A percentile compares a stretch with the other conserved stretches of the same genome.
These are phyloP conservation scores for Aspidiotus rigidus DNA, from an alignment of 2,888 invertebrate genomes.

Conservation along the genomic window DNA sequence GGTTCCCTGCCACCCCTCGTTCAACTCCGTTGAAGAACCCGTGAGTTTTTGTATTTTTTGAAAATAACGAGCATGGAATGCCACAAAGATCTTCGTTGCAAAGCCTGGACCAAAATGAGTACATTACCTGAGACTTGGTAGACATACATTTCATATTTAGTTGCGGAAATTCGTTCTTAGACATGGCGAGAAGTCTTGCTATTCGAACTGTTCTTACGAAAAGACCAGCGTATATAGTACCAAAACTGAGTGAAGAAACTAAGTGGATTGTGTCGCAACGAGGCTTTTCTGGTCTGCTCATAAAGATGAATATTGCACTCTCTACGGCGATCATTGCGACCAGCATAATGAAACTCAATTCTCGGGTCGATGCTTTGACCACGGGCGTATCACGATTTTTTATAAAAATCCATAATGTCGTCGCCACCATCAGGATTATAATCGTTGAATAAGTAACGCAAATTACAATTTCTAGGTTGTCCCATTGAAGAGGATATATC, in stretches of 20 bases:
- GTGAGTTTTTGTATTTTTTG: too few species aligned
- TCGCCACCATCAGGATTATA: conserved; percentile 50
- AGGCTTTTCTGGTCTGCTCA: conserved; percentile 52
- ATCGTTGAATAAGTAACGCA: background rate
- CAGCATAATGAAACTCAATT: conserved; percentile 61
- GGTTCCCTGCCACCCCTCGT: too few species aligned
- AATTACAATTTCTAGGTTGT: background rate
- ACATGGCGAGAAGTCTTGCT: conserved; percentile 61
- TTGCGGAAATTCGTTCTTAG: conserved; percentile 61
- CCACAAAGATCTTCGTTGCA: too few species aligned
- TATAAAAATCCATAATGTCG: conserved; percentile 54
- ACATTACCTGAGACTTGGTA: conserved; percentile 48
- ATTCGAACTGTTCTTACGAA: conserved; percentile 71
- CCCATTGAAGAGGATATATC: background rate
- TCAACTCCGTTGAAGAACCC: too few species aligned
- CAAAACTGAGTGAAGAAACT: conserved; percentile 52
- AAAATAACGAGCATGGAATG: too few species aligned
- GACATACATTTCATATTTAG: conserved; percentile 59
- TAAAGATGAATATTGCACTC: conserved; percentile 54
- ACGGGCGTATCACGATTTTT: conserved; percentile 65
- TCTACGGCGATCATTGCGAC: conserved; percentile 51
- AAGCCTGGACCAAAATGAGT: too few species aligned
- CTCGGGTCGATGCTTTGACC: conserved; percentile 59
- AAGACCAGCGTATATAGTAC: conserved; percentile 63
- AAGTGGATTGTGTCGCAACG: conserved; percentile 52